These are phyloP conservation scores for Cassiopea xamachana DNA, from an alignment of 30 jellyfish, hydroid and myxozoan genomes.

Conservation along the genomic window DNA sequence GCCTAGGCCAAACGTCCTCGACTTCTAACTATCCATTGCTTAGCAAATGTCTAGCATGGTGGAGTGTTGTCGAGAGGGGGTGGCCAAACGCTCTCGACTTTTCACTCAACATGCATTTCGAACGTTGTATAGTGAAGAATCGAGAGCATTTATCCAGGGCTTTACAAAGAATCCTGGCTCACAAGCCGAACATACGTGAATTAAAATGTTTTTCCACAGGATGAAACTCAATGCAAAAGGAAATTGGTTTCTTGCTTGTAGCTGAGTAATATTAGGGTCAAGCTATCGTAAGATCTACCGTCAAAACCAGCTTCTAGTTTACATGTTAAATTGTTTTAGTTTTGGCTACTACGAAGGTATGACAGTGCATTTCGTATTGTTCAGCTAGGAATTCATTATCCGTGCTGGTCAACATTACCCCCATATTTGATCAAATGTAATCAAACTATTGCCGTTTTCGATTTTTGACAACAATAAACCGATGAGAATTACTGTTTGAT, in stretches of 20 bases:
- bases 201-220: no score
- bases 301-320: not conserved
- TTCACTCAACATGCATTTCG: no score
- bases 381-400: not conserved
- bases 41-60: no score
- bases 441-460: not conserved
- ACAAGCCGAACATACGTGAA: no score
- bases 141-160: no score
- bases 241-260: not conserved
- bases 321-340: not conserved
- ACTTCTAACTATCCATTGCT: no score
- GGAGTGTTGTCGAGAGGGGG: no score
- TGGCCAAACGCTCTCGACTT: no score
- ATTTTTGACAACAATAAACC: constrained; percentile 12
- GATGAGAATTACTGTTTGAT: constrained; percentile 18
- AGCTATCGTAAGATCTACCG: not conserved
- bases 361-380: not conserved
- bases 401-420: not conserved
- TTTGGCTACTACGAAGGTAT: not conserved
- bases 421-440: not conserved
- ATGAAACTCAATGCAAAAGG: no score
- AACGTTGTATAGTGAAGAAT: no score
- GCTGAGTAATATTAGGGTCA: not conserved
- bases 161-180: no score
- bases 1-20: no score